Evolutionary conservation across 2,797 vertebrate species (phyloP), one percentile per base, ranked within the genome.

Genomic region (Sebastes kiyomatsui): DNA sequence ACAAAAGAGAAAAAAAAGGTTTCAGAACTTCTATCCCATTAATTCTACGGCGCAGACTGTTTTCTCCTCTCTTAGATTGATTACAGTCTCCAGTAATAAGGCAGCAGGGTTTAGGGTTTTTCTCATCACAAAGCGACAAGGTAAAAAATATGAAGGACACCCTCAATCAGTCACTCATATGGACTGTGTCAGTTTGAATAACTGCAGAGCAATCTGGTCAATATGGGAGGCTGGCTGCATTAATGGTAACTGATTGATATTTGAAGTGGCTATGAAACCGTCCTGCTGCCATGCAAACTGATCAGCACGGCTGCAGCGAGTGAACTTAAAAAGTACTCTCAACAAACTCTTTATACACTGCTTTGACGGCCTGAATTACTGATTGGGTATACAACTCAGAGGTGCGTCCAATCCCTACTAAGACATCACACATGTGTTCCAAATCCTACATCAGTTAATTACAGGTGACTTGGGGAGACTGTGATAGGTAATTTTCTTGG

Each of bases 181-280:
- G 84, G 84, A 84, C 80, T 66, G 62, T 88, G 88, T 89, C 88
- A 84, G 77, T 84, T 80, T 90, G 75, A 89, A 80, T 90, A 89
- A 82, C 56, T 84, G 87, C 80, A 59, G 56, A 76, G 82, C 60
- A 52, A 54, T 74, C 46, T 61, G 69, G 67, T 87, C 69, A 88
- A 89, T 81, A 82, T 30, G 55, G 65, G 69, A 58, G 75, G 56
- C 79, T 38, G 82, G 67, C 61, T 60, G 61, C 61, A 10, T 72
- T 87, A 83, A 92, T 81, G 62, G 25, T 28, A 81, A 85, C 71
- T 79, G 83, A 90, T 79, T 85, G 79, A 85, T 89, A 61, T 81
- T 85, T 80, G 72, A 74, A 77, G 68, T 60, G 56, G 62, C 58
- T 18, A 2, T 75, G 66, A 89, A 84, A 56, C 27, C n/a, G 58